phyloP scores from a whole-genome alignment of 2,888 invertebrate species.

The Dimorphilus gyrociliatus region DNA sequence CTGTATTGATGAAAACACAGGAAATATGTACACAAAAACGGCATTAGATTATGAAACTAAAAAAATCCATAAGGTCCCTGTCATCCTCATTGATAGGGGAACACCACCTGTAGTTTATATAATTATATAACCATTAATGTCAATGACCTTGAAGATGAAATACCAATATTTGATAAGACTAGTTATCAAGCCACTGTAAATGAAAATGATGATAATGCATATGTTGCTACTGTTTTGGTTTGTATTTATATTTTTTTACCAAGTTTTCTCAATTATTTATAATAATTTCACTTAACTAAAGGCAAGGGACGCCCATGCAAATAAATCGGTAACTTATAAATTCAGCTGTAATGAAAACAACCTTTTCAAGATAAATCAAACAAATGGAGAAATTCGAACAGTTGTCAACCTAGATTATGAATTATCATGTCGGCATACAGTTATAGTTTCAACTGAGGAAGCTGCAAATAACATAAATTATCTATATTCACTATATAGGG shows the following conservation, averaged over 20 bases:
- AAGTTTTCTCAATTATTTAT: slow-evolving; percentile 7
- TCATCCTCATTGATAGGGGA: slow-evolving; percentile 9
- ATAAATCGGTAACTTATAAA: slow-evolving; percentile 8
- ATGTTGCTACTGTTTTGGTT: slow-evolving; percentile 9
- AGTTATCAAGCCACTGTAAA: slow-evolving; percentile 10
- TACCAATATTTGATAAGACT: slow-evolving; percentile 9
- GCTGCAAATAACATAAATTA: slow-evolving; percentile 13
- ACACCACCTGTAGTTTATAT: slow-evolving; percentile 5
- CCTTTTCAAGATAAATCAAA: slow-evolving; percentile 14
- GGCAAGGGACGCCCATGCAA: slow-evolving; percentile 1
- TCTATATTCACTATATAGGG: too few species aligned
- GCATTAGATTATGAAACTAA: slow-evolving; percentile 8
- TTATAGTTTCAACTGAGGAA: slow-evolving; percentile 21
- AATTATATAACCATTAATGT: slow-evolving; percentile 7
- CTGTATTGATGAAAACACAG: slow-evolving; percentile 7
- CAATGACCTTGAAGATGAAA: slow-evolving; percentile 8
- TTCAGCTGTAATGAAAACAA: slow-evolving; percentile 13
- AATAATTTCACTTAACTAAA: slow-evolving; percentile 1
- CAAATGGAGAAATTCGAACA: slow-evolving; percentile 16
- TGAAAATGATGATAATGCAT: slow-evolving; percentile 9
- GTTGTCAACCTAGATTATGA: slow-evolving; percentile 18
- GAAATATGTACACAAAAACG: slow-evolving; percentile 8
- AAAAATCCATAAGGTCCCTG: slow-evolving; percentile 6
- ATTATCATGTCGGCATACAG: slow-evolving; percentile 12
- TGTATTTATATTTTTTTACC: slow-evolving; percentile 4